A percentile compares a stretch with the other conserved stretches of the same genome.
Evolutionary conservation across 2,113 vertebrate genomes (phyloP).

Genomic region (Myiozetetes cayanensis): DNA sequence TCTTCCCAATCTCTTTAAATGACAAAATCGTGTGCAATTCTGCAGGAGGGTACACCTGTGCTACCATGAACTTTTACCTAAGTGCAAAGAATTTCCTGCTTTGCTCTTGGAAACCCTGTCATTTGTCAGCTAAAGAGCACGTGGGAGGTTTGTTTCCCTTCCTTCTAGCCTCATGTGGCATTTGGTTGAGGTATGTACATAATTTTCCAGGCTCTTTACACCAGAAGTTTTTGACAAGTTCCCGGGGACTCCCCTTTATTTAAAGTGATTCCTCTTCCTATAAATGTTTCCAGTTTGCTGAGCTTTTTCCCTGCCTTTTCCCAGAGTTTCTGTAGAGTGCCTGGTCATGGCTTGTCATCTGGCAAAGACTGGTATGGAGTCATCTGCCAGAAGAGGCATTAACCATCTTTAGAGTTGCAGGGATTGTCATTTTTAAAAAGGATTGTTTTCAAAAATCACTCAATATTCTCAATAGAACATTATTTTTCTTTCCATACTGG

Average conservation of each 20-base stretch:
- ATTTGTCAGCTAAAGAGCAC: conserved; percentile 1
- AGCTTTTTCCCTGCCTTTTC: neutral
- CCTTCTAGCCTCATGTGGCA: neutral
- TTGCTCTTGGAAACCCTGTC: neutral
- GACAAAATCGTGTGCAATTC: neutral
- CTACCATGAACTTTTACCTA: neutral
- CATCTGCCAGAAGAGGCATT: neutral
- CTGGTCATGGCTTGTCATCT: neutral
- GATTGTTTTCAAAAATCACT: neutral
- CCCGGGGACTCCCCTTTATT: neutral
- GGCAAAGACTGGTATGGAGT: neutral
- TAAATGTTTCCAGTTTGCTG: neutral
- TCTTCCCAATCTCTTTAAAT: neutral
- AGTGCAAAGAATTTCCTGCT: conserved; percentile 8
- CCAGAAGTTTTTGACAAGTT: neutral
- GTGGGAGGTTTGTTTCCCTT: neutral
- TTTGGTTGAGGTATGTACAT: neutral
- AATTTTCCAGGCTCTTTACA: neutral
- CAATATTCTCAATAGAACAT: neutral
- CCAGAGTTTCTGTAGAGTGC: neutral
- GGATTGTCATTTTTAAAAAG: neutral
- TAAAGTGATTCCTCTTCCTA: neutral
- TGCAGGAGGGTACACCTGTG: neutral
- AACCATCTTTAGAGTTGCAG: neutral
- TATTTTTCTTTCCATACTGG: neutral